A percentile compares a stretch with the other conserved stretches of the same genome.
phyloP scores from a whole-genome alignment of 2,888 invertebrate genomes.

The Parapristionchus giblindavisi region DNA sequence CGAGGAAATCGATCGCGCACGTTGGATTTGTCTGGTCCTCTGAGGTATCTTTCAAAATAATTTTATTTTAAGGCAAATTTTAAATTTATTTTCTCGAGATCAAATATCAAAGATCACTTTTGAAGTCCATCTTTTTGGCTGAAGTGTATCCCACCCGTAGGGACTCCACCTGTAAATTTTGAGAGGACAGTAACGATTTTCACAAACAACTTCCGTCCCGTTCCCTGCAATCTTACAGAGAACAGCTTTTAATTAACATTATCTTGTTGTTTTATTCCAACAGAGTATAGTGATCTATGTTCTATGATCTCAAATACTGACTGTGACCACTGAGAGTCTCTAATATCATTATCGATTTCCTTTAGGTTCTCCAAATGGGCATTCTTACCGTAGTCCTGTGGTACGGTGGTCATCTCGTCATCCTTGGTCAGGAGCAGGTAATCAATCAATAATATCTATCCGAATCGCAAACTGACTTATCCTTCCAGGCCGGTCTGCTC shows the following conservation, averaged over 20 bases:
- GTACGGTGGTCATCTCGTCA: slow-evolving; percentile 72
- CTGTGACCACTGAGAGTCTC: too few species aligned
- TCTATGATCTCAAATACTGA: neutral
- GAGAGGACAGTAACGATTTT: too few species aligned
- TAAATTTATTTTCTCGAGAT: too few species aligned
- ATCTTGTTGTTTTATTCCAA: neutral
- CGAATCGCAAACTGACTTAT: slow-evolving; percentile 39
- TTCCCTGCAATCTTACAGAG: neutral
- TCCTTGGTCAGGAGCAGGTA: slow-evolving; percentile 57
- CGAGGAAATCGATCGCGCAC: slow-evolving; percentile 70
- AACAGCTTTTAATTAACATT: too few species aligned
- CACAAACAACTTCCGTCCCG: neutral
- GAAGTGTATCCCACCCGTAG: neutral
- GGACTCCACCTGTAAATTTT: too few species aligned
- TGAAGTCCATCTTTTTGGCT: too few species aligned
- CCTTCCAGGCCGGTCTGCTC: slow-evolving; percentile 67
- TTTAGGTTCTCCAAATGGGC: slow-evolving; percentile 67
- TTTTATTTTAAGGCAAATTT: too few species aligned
- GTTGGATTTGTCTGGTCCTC: slow-evolving; percentile 71
- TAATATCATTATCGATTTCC: neutral
- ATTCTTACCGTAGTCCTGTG: slow-evolving; percentile 70
- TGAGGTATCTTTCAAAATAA: slow-evolving; percentile 54
- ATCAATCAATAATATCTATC: neutral
- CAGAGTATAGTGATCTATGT: too few species aligned
- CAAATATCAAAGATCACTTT: too few species aligned